phyloP scores from a whole-genome alignment of 2,888 invertebrate species.

The Protodeltote pygarga region DNA sequence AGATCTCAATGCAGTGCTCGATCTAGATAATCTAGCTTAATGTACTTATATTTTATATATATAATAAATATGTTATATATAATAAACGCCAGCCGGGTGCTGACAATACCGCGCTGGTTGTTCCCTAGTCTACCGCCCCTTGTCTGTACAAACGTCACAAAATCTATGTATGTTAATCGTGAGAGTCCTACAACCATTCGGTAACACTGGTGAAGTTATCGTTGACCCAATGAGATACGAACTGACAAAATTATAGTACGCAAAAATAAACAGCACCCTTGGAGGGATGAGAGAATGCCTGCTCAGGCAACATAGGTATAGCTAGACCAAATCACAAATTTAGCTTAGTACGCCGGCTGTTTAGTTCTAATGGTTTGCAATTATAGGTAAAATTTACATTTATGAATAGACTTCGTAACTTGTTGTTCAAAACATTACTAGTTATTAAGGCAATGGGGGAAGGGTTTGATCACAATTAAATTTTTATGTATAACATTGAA shows the following conservation, averaged over 20 bases:
- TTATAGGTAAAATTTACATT: slow-evolving; percentile 38
- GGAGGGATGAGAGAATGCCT: slow-evolving; percentile 35
- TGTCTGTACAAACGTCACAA: slow-evolving; percentile 31
- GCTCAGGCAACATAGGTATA: slow-evolving; percentile 29
- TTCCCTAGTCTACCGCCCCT: slow-evolving; percentile 14
- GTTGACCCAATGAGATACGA: slow-evolving; percentile 28
- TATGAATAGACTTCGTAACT: slow-evolving; percentile 24
- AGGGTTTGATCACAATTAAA: slow-evolving; percentile 29
- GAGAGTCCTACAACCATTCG: slow-evolving; percentile 22
- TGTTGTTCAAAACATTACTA: slow-evolving; percentile 38
- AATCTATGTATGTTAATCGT: slow-evolving; percentile 36
- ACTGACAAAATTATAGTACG: slow-evolving; percentile 26
- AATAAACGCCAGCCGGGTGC: too few relatives aligned
- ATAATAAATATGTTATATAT: too few relatives aligned
- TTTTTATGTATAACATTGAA: slow-evolving; percentile 26
- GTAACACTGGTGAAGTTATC: slow-evolving; percentile 24
- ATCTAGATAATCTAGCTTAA: background rate
- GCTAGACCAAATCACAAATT: slow-evolving; percentile 38
- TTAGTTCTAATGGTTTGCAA: slow-evolving; percentile 33
- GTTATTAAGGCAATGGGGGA: slow-evolving; percentile 29
- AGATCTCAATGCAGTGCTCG: background rate
- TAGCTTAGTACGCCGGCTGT: slow-evolving; percentile 28
- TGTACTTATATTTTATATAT: too few relatives aligned
- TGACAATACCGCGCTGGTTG: too few relatives aligned
- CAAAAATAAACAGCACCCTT: slow-evolving; percentile 17